These are phyloP conservation scores for Hestina assimilis DNA, from an alignment of 1,140 invertebrate species.

Conservation along the genomic window DNA sequence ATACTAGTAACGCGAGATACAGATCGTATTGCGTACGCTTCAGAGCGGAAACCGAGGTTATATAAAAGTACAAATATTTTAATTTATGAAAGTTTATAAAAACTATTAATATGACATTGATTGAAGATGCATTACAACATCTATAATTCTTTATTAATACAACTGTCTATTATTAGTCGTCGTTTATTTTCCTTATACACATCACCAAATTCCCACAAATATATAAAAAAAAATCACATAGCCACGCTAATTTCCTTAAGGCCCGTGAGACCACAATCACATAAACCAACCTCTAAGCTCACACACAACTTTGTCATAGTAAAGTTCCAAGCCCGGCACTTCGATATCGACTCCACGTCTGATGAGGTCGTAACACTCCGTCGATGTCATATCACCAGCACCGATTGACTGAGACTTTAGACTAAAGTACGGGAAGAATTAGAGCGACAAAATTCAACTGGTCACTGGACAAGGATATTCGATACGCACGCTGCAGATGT, in stretches of 20 bases:
- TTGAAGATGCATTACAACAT: not conserved
- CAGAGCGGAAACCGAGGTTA: slow-evolving; percentile 56
- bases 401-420: slow-evolving; percentile 46
- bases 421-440: slow-evolving; percentile 63
- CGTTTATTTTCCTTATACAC: not conserved
- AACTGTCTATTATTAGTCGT: too few species aligned
- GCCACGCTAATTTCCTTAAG: not conserved
- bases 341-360: slow-evolving; percentile 70
- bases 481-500: slow-evolving; percentile 70
- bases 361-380: slow-evolving; percentile 75
- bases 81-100: slow-evolving; percentile 2
- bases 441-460: slow-evolving; percentile 73
- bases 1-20: slow-evolving; percentile 58
- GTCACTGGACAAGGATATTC: slow-evolving; percentile 69
- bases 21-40: slow-evolving; percentile 57
- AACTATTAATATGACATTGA: not conserved
- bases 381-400: slow-evolving; percentile 71
- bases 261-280: not conserved
- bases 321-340: slow-evolving; percentile 75
- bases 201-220: not conserved
- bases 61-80: slow-evolving; percentile 30
- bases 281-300: slow-evolving; percentile 75
- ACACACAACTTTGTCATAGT: slow-evolving; percentile 79
- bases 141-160: not conserved
- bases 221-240: not conserved